Evolutionary conservation across 2,888 invertebrate species (phyloP).

Genomic region (Zygothrica quintamaculata): DNA sequence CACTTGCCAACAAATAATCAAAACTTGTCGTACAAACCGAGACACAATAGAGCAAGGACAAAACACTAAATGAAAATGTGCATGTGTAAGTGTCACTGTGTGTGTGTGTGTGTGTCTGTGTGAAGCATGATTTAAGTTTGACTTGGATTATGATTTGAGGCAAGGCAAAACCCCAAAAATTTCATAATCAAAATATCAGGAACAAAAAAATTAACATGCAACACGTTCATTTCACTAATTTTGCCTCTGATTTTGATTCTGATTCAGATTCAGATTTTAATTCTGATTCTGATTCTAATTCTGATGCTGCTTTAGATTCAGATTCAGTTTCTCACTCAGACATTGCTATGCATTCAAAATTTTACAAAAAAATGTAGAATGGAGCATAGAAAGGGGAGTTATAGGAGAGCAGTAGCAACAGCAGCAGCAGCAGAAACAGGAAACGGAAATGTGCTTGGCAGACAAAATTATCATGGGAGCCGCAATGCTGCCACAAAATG

Average conservation of each 20-base stretch:
- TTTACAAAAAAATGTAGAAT: slow-evolving; percentile 14
- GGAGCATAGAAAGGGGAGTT: no score
- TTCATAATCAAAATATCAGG: slow-evolving; percentile 32
- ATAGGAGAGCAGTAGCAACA: no score
- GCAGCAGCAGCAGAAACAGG: slow-evolving; percentile 45
- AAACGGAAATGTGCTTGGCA: slow-evolving; percentile 79
- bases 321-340: neutral
- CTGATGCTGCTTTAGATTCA: slow-evolving; percentile 32
- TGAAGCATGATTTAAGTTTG: slow-evolving; percentile 17
- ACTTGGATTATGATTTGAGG: slow-evolving; percentile 4
- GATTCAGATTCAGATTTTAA: slow-evolving; percentile 16
- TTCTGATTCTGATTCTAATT: slow-evolving; percentile 18
- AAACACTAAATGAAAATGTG: slow-evolving; percentile 25
- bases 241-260: slow-evolving; percentile 32
- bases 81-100: neutral
- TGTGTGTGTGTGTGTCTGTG: slow-evolving; percentile 2
- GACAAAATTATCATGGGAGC: slow-evolving; percentile 73
- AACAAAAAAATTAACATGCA: slow-evolving; percentile 57
- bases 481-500: slow-evolving; percentile 34
- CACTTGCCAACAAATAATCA: slow-evolving; percentile 70
- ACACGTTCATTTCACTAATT: slow-evolving; percentile 47
- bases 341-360: slow-evolving; percentile 44
- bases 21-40: slow-evolving; percentile 54
- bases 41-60: slow-evolving; percentile 8
- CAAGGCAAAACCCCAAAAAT: slow-evolving; percentile 29